Base-by-base conservation (phyloP, 2,113 vertebrate genomes). In the Ammodramus savannarum region DNA sequence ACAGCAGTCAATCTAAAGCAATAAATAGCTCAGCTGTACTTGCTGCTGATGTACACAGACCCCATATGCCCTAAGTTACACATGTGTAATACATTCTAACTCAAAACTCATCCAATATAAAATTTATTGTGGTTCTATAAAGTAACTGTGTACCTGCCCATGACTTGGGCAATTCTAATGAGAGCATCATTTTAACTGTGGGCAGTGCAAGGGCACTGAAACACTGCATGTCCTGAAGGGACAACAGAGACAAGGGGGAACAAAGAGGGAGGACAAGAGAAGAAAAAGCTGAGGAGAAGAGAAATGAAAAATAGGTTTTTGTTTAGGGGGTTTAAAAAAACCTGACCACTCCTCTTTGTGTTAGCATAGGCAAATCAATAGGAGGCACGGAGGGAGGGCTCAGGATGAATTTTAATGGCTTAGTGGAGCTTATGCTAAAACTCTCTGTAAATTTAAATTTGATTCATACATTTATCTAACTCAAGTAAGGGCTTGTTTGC, bases 401-500 rank as follows among this genome's bases (percentile, higher is more conserved):
- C 52, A 54, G 87, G 92, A 94, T 43, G 32, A 87, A 83, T 74
- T 83, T 68, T 54, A 74, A 93, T 75, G 32, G 72, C 76, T 95
- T 78, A 73, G 62, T 0, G 0, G 72, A 87, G 62, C 72, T 74
- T 66, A 84, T 14, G 6, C 85, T 66, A 94, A 95, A 97, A 92
- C 73, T 73, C 77, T 59, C 19, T 68, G 67, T 65, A 96, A 94
- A 97, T 96, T 44, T 97, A 55, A 96, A 95, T 91, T 76, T 96
- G 96, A 94, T 92, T 95, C 22, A 27, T 85, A 62, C 78, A 74
- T 95, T 86, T 90, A 87, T 95, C 90, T 96, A 78, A 95, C 89
- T 84, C 25, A 90, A 71, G 97, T 95, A 92, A 10, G 55, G 80
- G 69, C 82, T 95, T 92, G 67, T 87, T 95, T 87, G 71, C 81